A percentile compares a stretch with the other conserved stretches of the same genome.
Evolutionary conservation across 2,113 vertebrate species (phyloP).

Genomic region (Microtus richardsoni): DNA sequence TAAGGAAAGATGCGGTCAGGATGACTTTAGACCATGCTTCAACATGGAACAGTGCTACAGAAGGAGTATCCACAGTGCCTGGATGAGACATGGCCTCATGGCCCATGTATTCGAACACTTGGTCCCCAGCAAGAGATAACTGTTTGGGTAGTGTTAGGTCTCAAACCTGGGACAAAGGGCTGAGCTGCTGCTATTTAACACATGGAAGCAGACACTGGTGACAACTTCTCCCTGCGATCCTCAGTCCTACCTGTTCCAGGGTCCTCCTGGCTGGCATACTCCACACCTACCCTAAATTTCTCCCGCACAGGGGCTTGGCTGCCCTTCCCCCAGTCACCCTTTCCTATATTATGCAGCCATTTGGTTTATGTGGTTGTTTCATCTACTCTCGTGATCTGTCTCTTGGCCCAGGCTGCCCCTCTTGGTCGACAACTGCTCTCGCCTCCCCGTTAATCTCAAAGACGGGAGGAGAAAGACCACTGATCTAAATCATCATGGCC

Average conservation of each 20-base stretch:
- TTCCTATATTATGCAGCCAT: background rate
- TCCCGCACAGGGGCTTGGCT: too few relatives aligned
- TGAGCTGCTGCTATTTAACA: background rate
- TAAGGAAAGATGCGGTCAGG: background rate
- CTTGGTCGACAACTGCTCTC: background rate
- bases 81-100: too few relatives aligned
- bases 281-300: background rate
- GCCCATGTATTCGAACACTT: too few relatives aligned
- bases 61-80: background rate
- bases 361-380: background rate
- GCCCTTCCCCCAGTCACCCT: background rate
- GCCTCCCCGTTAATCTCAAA: background rate
- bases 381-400: background rate
- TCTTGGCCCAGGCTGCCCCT: background rate
- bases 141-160: background rate
- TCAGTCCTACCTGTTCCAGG: background rate
- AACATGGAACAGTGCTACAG: background rate
- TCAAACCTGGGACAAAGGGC: background rate
- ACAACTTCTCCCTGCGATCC: background rate
- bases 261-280: background rate
- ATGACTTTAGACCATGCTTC: background rate
- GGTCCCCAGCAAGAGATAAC: background rate
- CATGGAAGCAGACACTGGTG: background rate
- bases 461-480: background rate
- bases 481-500: background rate